These are phyloP conservation scores for Lochmaea capreae DNA, from an alignment of 2,888 invertebrate species.

Conservation along the genomic window DNA sequence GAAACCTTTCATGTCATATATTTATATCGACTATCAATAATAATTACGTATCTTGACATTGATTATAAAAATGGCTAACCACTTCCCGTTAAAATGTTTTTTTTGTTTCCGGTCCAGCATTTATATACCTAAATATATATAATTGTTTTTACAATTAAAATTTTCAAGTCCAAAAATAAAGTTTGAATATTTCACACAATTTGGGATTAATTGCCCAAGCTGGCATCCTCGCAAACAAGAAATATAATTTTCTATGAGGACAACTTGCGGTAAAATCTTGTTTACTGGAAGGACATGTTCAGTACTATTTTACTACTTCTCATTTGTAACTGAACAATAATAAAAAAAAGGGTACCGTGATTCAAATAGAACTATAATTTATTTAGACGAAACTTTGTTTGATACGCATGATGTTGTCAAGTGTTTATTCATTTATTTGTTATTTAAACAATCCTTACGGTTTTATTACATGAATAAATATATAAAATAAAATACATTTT, in stretches of 20 bases:
- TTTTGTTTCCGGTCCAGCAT: not conserved
- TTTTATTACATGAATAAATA: no score
- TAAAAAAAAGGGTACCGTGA: no score
- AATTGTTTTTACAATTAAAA: not conserved
- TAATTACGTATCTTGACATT: not conserved
- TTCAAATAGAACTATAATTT: no score
- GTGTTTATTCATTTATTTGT: no score
- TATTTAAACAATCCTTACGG: no score
- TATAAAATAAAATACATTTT: no score
- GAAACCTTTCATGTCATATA: constrained; percentile 4
- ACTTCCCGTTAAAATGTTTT: not conserved
- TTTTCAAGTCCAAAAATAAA: not conserved
- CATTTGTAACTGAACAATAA: not conserved
- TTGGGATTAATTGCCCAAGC: not conserved
- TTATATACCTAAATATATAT: not conserved
- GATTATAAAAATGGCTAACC: not conserved
- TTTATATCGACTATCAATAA: not conserved
- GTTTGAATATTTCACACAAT: not conserved
- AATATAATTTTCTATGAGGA: constrained; percentile 3
- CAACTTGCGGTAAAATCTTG: constrained; percentile 8
- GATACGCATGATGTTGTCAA: no score
- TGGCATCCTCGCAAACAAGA: not conserved
- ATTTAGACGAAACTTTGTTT: no score
- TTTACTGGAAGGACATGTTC: not conserved
- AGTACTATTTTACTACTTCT: not conserved